Base-by-base conservation (phyloP, 2,888 invertebrate species). In the Aphidoletes aphidimyza region DNA sequence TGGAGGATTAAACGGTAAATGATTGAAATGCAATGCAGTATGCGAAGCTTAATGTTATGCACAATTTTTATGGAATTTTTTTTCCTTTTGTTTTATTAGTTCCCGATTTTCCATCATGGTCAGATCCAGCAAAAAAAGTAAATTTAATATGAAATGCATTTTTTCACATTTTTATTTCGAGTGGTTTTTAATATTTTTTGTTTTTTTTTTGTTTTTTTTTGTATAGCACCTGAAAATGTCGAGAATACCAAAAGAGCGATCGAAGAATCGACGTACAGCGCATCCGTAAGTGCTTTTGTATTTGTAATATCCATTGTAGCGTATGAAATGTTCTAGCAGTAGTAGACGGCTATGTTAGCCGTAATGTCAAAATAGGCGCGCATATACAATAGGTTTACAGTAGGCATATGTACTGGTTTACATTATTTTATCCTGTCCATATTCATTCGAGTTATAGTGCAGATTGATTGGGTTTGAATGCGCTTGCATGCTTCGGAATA, bases 91-190 rank as follows among this genome's bases (percentile, higher is more conserved):
- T 81, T 37, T 81, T n/a, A n/a, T 17, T 14, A 81, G 81, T 37
- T 9, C 37, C 81, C 11, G 37, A 37, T 81, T 81, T 81, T 81
- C 37, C 81, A 37, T 81, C 81, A 37, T 81, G 81, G 81, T 81
- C 81, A 8, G 81, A 81, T 81, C 81, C 81, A 81, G 81, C 81
- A 1, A 81, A 81, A 37, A 81, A 81, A 37, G 81, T 81, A 81
- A 17, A 69, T 26, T 22, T 26, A 17, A 69, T 69, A 36, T 69
- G 9, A n/a, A 49, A 49, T 11, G 9, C 3, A 9, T 9, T 49
- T 9, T 49, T 49, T 5, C 39, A 47, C 3, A 3, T 47, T 17
- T 19, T 3, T 26, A 69, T 11, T 69, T 5, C 11, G 0, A 69
- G 14, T 34, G 22, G 26, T 26, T 11, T 22, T 34, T 3, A 78